Conservation (phyloP, 2,888 invertebrate species). For the Rhamnusium bicolor region DNA sequence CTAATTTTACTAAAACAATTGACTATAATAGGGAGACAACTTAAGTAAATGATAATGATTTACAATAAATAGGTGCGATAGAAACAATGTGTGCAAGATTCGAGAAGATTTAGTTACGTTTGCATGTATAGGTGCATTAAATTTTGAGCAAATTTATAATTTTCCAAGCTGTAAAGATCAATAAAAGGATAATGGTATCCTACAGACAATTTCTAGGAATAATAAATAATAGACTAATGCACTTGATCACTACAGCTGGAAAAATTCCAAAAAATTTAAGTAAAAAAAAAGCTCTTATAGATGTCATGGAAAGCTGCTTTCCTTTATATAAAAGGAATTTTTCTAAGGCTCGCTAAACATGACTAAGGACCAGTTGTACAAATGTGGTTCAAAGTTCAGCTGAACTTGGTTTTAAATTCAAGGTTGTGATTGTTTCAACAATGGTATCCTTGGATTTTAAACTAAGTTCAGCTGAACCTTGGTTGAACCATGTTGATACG, state of each 20-base stretch:
- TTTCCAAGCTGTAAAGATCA: constrained; percentile 1
- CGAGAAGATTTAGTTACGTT: background rate
- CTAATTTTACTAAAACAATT: constrained; percentile 57
- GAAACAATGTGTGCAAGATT: constrained; percentile 18
- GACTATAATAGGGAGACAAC: constrained; percentile 63
- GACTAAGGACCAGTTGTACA: too few relatives aligned
- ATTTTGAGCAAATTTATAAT: constrained; percentile 13
- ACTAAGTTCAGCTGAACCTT: too few relatives aligned
- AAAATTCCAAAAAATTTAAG: background rate
- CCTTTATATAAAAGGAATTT: too few relatives aligned
- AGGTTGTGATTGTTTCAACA: too few relatives aligned
- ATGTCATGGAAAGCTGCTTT: background rate
- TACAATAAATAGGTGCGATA: constrained; percentile 31
- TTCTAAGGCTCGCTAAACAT: too few relatives aligned
- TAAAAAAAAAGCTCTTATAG: background rate
- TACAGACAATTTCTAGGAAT: background rate
- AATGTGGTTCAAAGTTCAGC: too few relatives aligned
- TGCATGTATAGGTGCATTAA: constrained; percentile 19
- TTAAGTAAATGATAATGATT: constrained; percentile 37
- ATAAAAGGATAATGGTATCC: too few relatives aligned
- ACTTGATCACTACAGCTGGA: background rate
- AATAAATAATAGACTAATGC: background rate
- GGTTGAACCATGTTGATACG: too few relatives aligned
- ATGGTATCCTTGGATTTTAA: too few relatives aligned
- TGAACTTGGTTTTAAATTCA: too few relatives aligned